Evolutionary conservation across 2,113 vertebrate species (phyloP).

Genomic region (Thermophis baileyi): DNA sequence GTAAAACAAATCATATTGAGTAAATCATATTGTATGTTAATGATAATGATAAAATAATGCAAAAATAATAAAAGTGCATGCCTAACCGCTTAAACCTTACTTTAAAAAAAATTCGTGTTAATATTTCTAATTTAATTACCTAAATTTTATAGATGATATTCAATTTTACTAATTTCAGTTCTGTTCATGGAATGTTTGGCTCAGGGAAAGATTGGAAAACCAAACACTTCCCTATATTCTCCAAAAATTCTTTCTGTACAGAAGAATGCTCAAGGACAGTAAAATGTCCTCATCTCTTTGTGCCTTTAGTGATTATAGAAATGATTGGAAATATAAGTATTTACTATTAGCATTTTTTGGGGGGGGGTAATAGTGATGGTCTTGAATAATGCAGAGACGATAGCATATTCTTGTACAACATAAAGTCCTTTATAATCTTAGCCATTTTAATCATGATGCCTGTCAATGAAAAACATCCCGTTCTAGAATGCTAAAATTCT

Average conservation of each 20-base stretch:
- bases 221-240: too few relatives aligned
- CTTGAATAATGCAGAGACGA: neutral
- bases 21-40: neutral
- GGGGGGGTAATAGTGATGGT: too few relatives aligned
- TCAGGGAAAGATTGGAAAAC: too few relatives aligned
- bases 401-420: neutral
- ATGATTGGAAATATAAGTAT: neutral
- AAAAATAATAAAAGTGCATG: neutral
- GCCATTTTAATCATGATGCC: constrained; percentile 8
- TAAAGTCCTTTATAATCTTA: neutral
- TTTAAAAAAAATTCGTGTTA: too few relatives aligned
- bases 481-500: neutral
- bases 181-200: too few relatives aligned
- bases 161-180: too few relatives aligned
- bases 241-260: too few relatives aligned
- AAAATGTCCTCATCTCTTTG: too few relatives aligned
- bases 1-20: neutral
- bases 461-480: constrained; percentile 1
- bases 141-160: too few relatives aligned
- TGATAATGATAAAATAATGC: neutral
- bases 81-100: neutral
- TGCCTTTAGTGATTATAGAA: neutral
- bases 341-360: too few relatives aligned
- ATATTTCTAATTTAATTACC: too few relatives aligned
- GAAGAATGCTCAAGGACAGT: too few relatives aligned